Base-by-base conservation (phyloP, 2,113 vertebrate genomes). In the Hemichromis elongatus region DNA sequence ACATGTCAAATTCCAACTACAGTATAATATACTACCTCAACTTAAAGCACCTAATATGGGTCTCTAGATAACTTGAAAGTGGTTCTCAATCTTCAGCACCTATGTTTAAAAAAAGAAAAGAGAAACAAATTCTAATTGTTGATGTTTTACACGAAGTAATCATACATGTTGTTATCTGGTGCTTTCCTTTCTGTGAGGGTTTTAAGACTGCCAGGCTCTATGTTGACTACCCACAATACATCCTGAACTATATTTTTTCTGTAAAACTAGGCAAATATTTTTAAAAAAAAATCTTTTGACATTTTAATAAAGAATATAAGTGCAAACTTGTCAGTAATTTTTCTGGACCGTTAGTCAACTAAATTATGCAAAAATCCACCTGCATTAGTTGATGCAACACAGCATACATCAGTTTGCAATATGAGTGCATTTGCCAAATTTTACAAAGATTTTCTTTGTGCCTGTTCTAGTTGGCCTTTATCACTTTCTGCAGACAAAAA, bases 371-470 rank as follows among this genome's bases (percentile, higher is more conserved):
- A 78, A 68, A 6, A 24, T 84, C 42, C 14, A 2, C 33, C 70
- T 52, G 26, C 70, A 68, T 68, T 86, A 79, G 57, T 55, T 92
- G 82, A 85, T 85, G 84, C 86, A 88, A 89, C 35, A 68, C 12
- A 30, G 55, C 3, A 53, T 59, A 84, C 82, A 90, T 80, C n/a
- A 12, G 79, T 61, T 30, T 86, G 70, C 53, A 81, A 79, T 19
- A 30, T n/a, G 19, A 75, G 47, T 79, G 50, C 61, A 42, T 79
- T 73, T 75, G 12, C 53, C 54, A 66, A 42, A 30, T 37, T 79
- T 81, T 68, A 47, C 28, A 79, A 35, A 63, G 50, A 59, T 40
- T 82, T 12, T 68, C 30, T 66, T 66, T 73, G 81, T 68, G 68
- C n/a, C 56, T 86, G 45, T 70, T 84, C 70, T 77, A 79, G 68